Percentiles rank a stretch among this genome's conserved stretches.
phyloP scores from a whole-genome alignment of 2,888 invertebrate species.

The Macropis europaea region DNA sequence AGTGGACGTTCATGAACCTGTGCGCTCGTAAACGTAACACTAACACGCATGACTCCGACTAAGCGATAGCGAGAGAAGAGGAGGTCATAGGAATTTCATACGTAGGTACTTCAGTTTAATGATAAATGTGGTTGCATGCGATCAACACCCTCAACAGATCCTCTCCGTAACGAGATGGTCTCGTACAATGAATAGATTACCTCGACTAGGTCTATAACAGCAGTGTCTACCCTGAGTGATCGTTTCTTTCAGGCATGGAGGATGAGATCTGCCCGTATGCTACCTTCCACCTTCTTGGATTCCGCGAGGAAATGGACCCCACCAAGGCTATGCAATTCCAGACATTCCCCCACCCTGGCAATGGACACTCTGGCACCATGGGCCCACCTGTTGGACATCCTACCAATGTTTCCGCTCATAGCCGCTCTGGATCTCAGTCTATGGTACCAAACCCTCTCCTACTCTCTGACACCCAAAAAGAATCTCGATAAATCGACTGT shows the following conservation, averaged over 20 bases:
- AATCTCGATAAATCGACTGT: not conserved
- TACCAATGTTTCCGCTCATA: slow-evolving; percentile 88
- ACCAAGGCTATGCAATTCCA: slow-evolving; percentile 94
- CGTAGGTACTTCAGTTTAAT: slow-evolving; percentile 35
- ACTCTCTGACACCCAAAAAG: not conserved
- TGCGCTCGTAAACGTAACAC: slow-evolving; percentile 1
- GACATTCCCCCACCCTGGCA: slow-evolving; percentile 90
- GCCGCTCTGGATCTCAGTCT: slow-evolving; percentile 93
- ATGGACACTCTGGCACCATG: slow-evolving; percentile 90
- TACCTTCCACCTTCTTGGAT: slow-evolving; percentile 96
- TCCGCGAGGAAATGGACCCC: slow-evolving; percentile 97
- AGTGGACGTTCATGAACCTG: not conserved
- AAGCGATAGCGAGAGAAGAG: slow-evolving; percentile 38
- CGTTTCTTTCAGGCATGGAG: slow-evolving; percentile 88
- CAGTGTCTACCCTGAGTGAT: slow-evolving; percentile 72
- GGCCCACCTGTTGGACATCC: slow-evolving; percentile 87
- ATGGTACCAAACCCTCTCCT: slow-evolving; percentile 83
- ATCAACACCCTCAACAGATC: not conserved
- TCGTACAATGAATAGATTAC: slow-evolving; percentile 26
- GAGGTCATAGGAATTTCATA: slow-evolving; percentile 34
- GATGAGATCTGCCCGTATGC: slow-evolving; percentile 98
- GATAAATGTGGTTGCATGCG: slow-evolving; percentile 3
- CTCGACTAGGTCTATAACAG: slow-evolving; percentile 20
- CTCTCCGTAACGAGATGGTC: slow-evolving; percentile 19
- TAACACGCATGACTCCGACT: slow-evolving; percentile 36